These are phyloP conservation scores for Indicator indicator DNA, from an alignment of 2,113 vertebrate species.

Conservation along the genomic window DNA sequence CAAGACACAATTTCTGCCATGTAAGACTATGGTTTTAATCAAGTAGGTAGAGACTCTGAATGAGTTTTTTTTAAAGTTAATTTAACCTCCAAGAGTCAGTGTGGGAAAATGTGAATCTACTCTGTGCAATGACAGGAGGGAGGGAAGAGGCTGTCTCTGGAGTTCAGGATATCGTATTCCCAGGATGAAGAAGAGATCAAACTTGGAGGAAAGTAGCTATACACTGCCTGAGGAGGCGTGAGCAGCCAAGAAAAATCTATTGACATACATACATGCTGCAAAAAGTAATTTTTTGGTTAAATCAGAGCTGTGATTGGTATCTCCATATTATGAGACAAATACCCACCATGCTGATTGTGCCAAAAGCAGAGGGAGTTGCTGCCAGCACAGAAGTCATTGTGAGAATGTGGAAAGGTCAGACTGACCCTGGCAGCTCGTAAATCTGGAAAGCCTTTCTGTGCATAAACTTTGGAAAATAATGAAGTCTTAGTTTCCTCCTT, in stretches of 20 bases:
- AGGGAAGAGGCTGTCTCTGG: background rate
- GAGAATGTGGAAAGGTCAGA: background rate
- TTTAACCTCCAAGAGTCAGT: background rate
- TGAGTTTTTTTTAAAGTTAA: background rate
- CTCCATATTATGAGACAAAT: background rate
- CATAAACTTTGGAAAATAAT: background rate
- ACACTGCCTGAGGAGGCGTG: accelerated
- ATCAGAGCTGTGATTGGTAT: background rate
- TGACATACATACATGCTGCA: background rate
- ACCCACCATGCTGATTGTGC: accelerated
- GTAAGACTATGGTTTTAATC: background rate
- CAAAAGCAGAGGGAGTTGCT: background rate
- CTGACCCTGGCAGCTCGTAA: background rate
- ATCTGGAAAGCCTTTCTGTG: background rate
- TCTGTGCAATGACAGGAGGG: background rate
- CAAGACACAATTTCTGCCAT: background rate
- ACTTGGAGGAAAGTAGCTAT: background rate
- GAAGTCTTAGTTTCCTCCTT: background rate
- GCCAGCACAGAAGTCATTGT: background rate
- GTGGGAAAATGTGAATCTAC: background rate
- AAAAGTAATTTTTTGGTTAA: background rate
- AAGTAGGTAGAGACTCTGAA: background rate
- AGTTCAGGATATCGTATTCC: background rate
- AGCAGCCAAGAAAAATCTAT: background rate
- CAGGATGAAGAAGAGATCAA: background rate